Percentiles rank a stretch among this genome's conserved stretches.
Evolutionary conservation across 2,113 vertebrate species (phyloP).

Genomic region (Vulpes ferrilata): DNA sequence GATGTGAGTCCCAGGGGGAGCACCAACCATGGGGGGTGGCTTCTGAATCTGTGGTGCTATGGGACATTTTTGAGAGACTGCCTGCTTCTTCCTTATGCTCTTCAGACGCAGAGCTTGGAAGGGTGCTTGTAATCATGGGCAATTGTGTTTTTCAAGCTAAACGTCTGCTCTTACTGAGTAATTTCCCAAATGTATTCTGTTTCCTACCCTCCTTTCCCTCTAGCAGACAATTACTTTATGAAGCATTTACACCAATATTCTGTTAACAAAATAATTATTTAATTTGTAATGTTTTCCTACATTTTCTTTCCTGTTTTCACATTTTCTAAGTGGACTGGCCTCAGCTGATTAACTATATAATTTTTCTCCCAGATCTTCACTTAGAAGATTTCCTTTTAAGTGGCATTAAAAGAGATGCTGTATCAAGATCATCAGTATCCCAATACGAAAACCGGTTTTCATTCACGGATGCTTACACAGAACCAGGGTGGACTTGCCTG

Average conservation of each 20-base stretch:
- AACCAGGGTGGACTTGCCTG: background rate
- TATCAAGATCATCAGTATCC: background rate
- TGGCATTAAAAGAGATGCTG: background rate
- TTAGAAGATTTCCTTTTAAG: background rate
- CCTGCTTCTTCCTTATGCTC: background rate
- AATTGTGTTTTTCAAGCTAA: background rate
- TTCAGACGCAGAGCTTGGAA: too few relatives aligned
- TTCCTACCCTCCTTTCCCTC: background rate
- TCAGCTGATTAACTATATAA: background rate
- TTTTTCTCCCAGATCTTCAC: background rate
- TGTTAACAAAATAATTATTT: background rate
- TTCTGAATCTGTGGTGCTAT: fast-evolving
- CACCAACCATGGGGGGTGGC: fast-evolving
- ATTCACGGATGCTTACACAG: background rate
- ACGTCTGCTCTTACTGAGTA: background rate
- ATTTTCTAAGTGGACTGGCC: background rate
- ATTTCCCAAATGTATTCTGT: background rate
- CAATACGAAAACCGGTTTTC: fast-evolving
- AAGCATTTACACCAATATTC: background rate
- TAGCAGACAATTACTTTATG: background rate
- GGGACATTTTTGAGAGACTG: background rate
- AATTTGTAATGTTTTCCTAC: background rate
- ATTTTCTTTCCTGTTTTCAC: background rate
- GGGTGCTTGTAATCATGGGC: background rate
- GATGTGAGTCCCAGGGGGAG: fast-evolving